These are phyloP conservation scores for Hippolais icterina DNA, from an alignment of 2,113 vertebrate species.

Conservation along the genomic window DNA sequence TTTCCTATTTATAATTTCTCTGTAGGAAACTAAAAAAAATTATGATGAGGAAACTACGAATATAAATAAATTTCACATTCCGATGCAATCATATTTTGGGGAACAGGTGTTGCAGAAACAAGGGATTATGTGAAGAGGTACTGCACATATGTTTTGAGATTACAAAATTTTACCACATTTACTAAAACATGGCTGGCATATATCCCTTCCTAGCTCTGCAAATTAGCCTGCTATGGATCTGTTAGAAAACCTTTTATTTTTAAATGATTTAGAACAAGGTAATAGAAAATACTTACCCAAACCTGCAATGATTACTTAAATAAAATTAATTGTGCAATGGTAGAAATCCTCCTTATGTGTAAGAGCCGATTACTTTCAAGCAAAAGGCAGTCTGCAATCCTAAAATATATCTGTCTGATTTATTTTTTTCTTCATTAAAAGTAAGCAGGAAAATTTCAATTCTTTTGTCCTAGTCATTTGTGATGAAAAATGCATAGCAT, in stretches of 20 bases:
- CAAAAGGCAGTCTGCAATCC: not conserved
- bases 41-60: not conserved
- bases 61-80: not conserved
- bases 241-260: not conserved
- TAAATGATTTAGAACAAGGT: not conserved
- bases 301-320: not conserved
- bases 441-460: not conserved
- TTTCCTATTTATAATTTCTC: rapidly evolving
- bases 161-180: not conserved
- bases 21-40: not conserved
- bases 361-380: not conserved
- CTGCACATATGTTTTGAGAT: not conserved
- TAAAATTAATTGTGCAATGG: not conserved
- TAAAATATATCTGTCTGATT: not conserved
- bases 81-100: not conserved
- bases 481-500: not conserved
- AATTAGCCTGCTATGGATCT: not conserved
- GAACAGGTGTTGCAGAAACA: not conserved
- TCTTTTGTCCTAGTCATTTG: not conserved
- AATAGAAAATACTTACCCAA: not conserved
- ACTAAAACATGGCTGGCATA: not conserved
- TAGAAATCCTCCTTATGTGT: not conserved
- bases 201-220: not conserved
- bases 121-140: not conserved
- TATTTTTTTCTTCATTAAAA: not conserved